Percentiles rank a stretch among this genome's conserved stretches.
These are phyloP conservation scores for Zoroaster sp. DNA, from an alignment of 53 echinoderm and acorn worm genomes.

Conservation along the genomic window DNA sequence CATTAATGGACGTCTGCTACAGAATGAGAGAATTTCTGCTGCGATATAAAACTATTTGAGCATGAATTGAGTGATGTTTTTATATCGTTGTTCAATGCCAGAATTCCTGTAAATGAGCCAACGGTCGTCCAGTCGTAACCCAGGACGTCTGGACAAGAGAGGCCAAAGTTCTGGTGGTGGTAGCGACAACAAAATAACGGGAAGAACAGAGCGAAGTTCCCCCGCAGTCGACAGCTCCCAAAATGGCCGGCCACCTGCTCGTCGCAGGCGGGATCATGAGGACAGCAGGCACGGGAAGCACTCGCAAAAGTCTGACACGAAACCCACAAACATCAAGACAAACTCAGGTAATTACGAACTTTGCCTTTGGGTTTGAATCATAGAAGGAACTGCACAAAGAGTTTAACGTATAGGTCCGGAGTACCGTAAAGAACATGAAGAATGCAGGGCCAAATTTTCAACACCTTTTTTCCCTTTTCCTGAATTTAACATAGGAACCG, in stretches of 20 bases:
- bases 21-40: background rate
- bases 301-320: background rate
- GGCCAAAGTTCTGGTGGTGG: conserved; percentile 23
- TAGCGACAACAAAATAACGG: conserved; percentile 12
- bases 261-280: conserved; percentile 39
- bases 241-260: conserved; percentile 56
- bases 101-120: conserved; percentile 49
- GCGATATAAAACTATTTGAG: background rate
- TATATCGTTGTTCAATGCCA: background rate
- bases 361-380: too few relatives aligned
- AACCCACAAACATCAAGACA: conserved; percentile 22
- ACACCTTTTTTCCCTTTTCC: too few relatives aligned
- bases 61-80: conserved; percentile 4
- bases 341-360: conserved; percentile 26
- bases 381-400: too few relatives aligned
- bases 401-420: too few relatives aligned
- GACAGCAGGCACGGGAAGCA: conserved; percentile 33
- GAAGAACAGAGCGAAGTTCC: conserved; percentile 32
- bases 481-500: too few relatives aligned
- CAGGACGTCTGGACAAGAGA: conserved; percentile 44
- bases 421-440: too few relatives aligned
- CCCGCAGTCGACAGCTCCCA: conserved; percentile 56
- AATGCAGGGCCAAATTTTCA: too few relatives aligned
- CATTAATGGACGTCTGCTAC: conserved; percentile 7
- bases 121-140: conserved; percentile 51